A percentile compares a stretch with the other conserved stretches of the same genome.
These are phyloP conservation scores for Drosophila gunungcola DNA, from an alignment of 1,140 invertebrate genomes.

Conservation along the genomic window DNA sequence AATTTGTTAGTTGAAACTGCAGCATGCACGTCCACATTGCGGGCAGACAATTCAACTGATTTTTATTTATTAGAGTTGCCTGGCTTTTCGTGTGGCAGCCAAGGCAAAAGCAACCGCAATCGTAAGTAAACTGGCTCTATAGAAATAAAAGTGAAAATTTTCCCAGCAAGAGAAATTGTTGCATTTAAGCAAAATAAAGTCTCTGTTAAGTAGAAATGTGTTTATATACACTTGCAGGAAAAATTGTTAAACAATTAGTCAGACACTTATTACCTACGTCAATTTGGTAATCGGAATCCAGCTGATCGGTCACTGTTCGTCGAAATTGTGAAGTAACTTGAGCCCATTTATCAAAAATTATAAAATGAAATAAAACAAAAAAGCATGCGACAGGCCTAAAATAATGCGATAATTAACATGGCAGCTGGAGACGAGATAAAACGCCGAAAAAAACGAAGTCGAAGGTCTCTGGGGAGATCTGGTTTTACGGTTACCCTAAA, in stretches of 20 bases:
- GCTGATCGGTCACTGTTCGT: constrained; percentile 48
- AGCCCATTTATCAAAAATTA: constrained; percentile 66
- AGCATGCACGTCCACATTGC: constrained; percentile 40
- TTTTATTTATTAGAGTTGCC: constrained; percentile 73
- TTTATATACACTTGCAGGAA: constrained; percentile 3
- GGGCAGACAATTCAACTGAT: constrained; percentile 63
- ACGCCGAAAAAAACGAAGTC: constrained; percentile 8
- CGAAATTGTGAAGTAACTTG: constrained; percentile 26
- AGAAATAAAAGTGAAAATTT: constrained; percentile 78
- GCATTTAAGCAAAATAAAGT: constrained; percentile 39
- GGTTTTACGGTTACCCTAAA: constrained; percentile 52
- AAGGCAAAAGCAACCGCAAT: constrained; percentile 25
- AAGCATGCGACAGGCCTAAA: constrained; percentile 56
- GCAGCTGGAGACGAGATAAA: constrained; percentile 48
- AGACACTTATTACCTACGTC: constrained; percentile 13
- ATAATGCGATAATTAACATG: constrained; percentile 75
- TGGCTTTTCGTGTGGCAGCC: constrained; percentile 48
- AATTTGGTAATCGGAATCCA: constrained; percentile 48
- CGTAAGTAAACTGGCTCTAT: constrained; percentile 56
- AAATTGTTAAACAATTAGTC: constrained; percentile 18
- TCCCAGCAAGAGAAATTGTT: constrained; percentile 74
- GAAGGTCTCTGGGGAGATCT: constrained; percentile 51
- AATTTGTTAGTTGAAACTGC: constrained; percentile 17
- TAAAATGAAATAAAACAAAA: constrained; percentile 21
- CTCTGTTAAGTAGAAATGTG: constrained; percentile 31